phyloP scores from a whole-genome alignment of 2,113 vertebrate species.

The Euleptes europaea region DNA sequence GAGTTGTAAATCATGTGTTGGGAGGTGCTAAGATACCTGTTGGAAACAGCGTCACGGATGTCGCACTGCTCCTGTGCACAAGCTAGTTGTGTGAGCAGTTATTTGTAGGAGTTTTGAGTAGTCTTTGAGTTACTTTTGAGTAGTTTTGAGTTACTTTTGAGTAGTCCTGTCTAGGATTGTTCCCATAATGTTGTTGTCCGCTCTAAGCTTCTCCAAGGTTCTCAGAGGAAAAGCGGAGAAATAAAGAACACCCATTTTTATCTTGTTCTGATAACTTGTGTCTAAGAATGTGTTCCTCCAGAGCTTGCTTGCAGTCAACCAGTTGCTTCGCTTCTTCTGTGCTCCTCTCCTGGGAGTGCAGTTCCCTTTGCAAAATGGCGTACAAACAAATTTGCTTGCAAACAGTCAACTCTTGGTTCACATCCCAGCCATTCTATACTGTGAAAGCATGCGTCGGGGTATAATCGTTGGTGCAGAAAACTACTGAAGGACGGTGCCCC shows the following conservation, averaged over 20 bases:
- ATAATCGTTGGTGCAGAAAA: not conserved
- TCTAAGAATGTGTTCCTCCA: not conserved
- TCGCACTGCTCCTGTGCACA: not conserved
- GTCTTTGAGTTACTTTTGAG: too few species aligned
- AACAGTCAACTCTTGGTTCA: not conserved
- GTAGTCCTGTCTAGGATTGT: too few species aligned
- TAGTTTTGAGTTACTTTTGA: too few species aligned
- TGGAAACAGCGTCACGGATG: not conserved
- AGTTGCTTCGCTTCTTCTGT: not conserved
- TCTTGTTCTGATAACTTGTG: not conserved
- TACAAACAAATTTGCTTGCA: not conserved
- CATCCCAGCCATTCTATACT: not conserved
- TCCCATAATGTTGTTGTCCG: too few species aligned
- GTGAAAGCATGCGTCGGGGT: not conserved
- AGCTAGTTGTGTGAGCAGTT: not conserved
- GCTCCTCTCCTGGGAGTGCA: not conserved
- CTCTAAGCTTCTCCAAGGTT: not conserved
- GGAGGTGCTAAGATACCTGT: not conserved
- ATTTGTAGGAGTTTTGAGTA: not conserved
- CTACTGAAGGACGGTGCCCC: not conserved
- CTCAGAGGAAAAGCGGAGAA: not conserved
- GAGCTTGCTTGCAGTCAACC: not conserved
- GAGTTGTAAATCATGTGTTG: not conserved
- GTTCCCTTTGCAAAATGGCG: not conserved
- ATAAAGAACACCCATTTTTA: not conserved